Conservation (phyloP, 2,113 vertebrate genomes). For the Amphiprion percula region DNA sequence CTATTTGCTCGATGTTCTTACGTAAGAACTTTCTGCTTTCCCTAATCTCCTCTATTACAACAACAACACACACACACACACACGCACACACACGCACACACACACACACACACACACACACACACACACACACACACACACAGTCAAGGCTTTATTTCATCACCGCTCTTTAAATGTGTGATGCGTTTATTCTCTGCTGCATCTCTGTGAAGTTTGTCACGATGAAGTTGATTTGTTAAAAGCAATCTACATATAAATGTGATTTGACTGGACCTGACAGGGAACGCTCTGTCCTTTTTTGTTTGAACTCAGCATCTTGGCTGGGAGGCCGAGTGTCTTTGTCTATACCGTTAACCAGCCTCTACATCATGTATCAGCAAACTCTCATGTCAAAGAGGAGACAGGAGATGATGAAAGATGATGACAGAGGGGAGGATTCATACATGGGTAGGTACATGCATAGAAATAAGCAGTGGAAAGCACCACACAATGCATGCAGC, state of each 20-base stretch:
- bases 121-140: background rate
- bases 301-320: conserved; percentile 20
- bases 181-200: background rate
- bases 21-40: background rate
- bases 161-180: background rate
- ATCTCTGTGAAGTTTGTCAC: background rate
- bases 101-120: background rate
- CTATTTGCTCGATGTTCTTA: background rate
- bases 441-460: background rate
- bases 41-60: background rate
- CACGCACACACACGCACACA: background rate
- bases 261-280: conserved; percentile 47
- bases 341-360: conserved; percentile 14
- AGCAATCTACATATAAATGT: conserved; percentile 1
- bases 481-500: background rate
- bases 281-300: background rate
- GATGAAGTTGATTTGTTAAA: conserved; percentile 14
- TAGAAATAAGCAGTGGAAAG: background rate
- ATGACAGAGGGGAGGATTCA: conserved; percentile 12
- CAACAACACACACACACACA: too few species aligned
- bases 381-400: conserved; percentile 29
- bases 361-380: conserved; percentile 16
- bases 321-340: background rate
- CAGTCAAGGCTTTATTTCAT: conserved; percentile 1
- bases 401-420: conserved; percentile 6